Base-by-base conservation (phyloP, 1,140 invertebrate genomes). In the Brachionus rubens region DNA sequence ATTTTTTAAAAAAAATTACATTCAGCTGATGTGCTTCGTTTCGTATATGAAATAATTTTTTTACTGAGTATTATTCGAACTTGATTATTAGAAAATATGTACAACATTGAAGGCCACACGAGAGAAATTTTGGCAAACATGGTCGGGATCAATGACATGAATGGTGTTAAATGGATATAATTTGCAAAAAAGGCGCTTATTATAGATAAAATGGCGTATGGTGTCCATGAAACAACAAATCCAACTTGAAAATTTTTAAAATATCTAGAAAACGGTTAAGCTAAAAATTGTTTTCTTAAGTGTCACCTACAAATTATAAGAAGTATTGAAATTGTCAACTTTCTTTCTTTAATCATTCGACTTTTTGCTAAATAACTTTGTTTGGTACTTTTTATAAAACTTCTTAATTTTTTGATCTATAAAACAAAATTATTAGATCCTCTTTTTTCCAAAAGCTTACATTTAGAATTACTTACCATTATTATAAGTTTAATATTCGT, bases 121-220 rank as follows among this genome's bases (percentile, higher is more conserved):
- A 72, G 28, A 21, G 68, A 72, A 12, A 46, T 50, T 46, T 72
- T 72, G 46, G 68, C 68, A 72, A 72, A 72, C 3, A 72, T 26
- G 3, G 68, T 9, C 10, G 68, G 68, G 28, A 72, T 33, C 1
- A 40, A 10, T 0, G 46, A 16, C 12, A 28, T 33, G 10, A 50
- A 12, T n/a, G 68, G 68, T 1, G 19, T 48, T 2, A 72, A 24
- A 2, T 41, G n/a, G 28, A 26, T 41, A 10, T 43, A 33, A 41
- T 48, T 28, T 4, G n/a, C 40, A 72, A 72, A 50, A 72, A 72
- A 72, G 48, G 46, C 0, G 46, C 28, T 72, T 16, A 48, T 48
- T 54, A 72, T 19, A 19, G 43, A 30, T 1, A 72, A 43, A 33
- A 72, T 48, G 10, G 43, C 68, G 24, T 72, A 72, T 30, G 68